Base-by-base conservation (phyloP, 2,888 invertebrate species). In the Drosophila infuscata region DNA sequence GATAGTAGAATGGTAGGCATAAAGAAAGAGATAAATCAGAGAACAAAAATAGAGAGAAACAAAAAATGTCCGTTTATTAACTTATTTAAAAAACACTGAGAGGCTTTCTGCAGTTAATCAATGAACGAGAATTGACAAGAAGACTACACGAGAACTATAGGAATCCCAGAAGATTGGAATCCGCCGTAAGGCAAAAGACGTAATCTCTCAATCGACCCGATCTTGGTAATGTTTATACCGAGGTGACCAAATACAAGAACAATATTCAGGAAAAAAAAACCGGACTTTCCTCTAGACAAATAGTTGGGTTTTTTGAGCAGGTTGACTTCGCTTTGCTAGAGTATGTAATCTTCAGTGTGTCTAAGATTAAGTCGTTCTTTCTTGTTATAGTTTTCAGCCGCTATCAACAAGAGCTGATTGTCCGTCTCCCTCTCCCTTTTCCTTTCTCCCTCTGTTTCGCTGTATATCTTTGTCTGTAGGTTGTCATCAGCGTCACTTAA, bases 401-500 rank as follows among this genome's bases (percentile, higher is more conserved):
- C 11, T 33, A 29, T 61, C 6, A 29, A 41, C 56, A 41, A 41
- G 20, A 30, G 12, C n/a, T 30, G 54, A 7, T 25, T 25, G 25
- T 25, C 25, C 2, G 25, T 25, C 29, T 32, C 20, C 20, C 11
- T 17, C 29, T 62, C 6, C 12, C 32, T 41, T 17, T 36, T 36
- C n/a, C 51, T 62, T 48, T 35, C 38, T 12, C 8, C 3, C 25
- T n/a, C 33, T 30, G 8, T 9, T 30, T 25, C 2, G 8, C 30
- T 33, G 9, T 38, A 41, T 35, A 25, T 67, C 53, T 36, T 36
- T 43, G 33, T 69, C 41, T 64, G 35, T 48, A 54, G 51, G 25
- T 49, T 63, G 53, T 74, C 74, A 61, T 54, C 36, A 58, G 36
- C 62, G 57, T 76, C 82, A 82, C 76, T 85, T 86, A 81, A 86